Evolutionary conservation across 1,140 invertebrate genomes (phyloP).

Genomic region (Lordiphosa collinella): DNA sequence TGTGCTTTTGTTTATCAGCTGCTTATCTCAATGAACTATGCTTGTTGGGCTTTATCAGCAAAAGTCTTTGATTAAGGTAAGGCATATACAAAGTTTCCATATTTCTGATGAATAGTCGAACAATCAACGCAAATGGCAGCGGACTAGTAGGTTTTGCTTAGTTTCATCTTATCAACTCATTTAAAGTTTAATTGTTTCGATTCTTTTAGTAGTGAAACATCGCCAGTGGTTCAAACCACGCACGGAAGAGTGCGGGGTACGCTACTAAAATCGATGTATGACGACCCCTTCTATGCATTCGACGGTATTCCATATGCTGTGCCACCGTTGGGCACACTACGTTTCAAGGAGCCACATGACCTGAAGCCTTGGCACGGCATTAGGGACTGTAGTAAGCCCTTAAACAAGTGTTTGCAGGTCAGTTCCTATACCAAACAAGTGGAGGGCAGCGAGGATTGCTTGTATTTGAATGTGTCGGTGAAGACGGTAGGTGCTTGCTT

Average conservation of each 20-base stretch:
- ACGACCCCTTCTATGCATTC: slow-evolving; percentile 53
- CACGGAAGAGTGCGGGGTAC: slow-evolving; percentile 52
- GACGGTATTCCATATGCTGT: slow-evolving; percentile 80
- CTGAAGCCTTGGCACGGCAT: slow-evolving; percentile 39
- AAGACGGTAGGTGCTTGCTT: slow-evolving; percentile 54
- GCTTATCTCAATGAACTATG: no score
- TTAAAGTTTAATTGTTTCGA: not conserved
- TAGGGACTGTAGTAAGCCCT: slow-evolving; percentile 40
- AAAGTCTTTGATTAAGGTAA: not conserved
- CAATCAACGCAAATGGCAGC: slow-evolving; percentile 15
- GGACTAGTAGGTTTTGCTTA: slow-evolving; percentile 22
- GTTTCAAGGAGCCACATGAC: slow-evolving; percentile 81
- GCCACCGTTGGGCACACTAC: slow-evolving; percentile 83
- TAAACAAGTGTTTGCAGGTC: slow-evolving; percentile 51
- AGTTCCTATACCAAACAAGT: slow-evolving; percentile 25
- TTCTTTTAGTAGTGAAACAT: slow-evolving; percentile 18
- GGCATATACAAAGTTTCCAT: not conserved
- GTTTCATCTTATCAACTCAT: no score
- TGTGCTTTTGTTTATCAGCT: no score
- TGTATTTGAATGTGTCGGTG: slow-evolving; percentile 80
- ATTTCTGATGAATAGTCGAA: not conserved
- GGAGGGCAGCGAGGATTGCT: slow-evolving; percentile 80
- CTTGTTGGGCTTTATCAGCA: not conserved
- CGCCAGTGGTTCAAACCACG: slow-evolving; percentile 44
- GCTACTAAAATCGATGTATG: slow-evolving; percentile 36